phyloP scores from a whole-genome alignment of 2,888 invertebrate genomes.

The Hirtodrosophila cameraria region DNA sequence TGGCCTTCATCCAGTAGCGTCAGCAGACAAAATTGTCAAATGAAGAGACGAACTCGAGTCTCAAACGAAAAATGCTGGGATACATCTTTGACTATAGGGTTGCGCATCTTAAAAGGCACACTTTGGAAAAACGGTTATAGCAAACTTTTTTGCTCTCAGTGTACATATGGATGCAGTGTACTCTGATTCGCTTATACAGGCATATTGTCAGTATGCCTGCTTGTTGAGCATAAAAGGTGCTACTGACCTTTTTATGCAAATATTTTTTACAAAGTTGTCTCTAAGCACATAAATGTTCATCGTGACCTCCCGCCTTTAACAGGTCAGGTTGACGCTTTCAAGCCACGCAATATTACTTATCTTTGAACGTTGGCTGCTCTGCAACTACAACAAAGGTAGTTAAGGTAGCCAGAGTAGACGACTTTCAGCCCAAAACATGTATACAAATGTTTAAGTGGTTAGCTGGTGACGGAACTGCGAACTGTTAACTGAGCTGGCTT shows the following conservation, averaged over 20 bases:
- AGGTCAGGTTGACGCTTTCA: neutral
- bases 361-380: conserved; percentile 22
- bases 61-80: too few species aligned
- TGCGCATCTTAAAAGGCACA: too few species aligned
- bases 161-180: too few species aligned
- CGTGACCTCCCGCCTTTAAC: conserved; percentile 1
- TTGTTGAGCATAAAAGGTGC: conserved; percentile 60
- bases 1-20: too few species aligned
- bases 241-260: conserved; percentile 83
- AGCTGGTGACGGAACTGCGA: conserved; percentile 8
- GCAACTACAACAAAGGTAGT: neutral
- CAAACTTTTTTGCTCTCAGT: too few species aligned
- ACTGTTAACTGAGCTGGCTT: too few species aligned
- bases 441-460: conserved; percentile 20
- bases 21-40: too few species aligned
- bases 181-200: conserved; percentile 12
- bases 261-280: conserved; percentile 72
- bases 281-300: conserved; percentile 52
- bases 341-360: conserved; percentile 41
- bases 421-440: conserved; percentile 24
- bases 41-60: too few species aligned
- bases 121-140: too few species aligned
- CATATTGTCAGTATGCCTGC: conserved; percentile 20
- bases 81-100: too few species aligned
- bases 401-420: conserved; percentile 6